Evolutionary conservation across 2,113 vertebrate genomes (phyloP), one percentile per base, ranked within the genome.

Genomic region (Pyrgilauda ruficollis): DNA sequence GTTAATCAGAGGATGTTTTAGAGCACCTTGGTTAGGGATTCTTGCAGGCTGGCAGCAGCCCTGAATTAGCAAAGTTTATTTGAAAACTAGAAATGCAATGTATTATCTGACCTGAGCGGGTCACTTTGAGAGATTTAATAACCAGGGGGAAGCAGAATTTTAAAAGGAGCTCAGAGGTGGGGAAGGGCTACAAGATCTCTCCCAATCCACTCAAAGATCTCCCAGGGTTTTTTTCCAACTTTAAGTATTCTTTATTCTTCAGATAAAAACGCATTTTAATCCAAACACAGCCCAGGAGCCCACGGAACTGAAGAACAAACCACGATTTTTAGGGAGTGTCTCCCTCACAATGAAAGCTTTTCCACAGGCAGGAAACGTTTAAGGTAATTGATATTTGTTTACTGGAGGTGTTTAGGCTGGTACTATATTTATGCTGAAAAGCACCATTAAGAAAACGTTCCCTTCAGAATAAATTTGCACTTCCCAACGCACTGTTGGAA

Each of bases 241-340:
- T 43, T 33, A 24, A 70, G 43, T 56, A 50, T 37, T 9, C 49
- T 23, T 28, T 79, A n/a, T 61, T 61, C 63, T 83, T 44, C 33
- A 14, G 66, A 12, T 70, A 59, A 74, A 84, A 73, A 13, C 0
- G 6, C 11, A 2, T 74, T 89, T 88, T 13, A 78, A 70, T 21
- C 39, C 62, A 44, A 74, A 84, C 0, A 1, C 47, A 47, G 61
- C 7, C 0, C 0, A 55, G 69, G 63, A 84, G 50, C 13, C 41
- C 63, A 4, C 0, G 1, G 58, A 74, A 59, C 4, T 28, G 63
- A 68, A 69, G 83, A 69, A 13, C 15, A 84, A 70, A 92, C 1
- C 24, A 2, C 22, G 61, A 39, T 52, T 81, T 95, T 46, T 3
- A 50, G 80, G 76, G 91, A 90, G 68, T 47, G 66, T n/a, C 84